These are phyloP conservation scores for Carduelis carduelis DNA, from an alignment of 2,797 vertebrate species.

Conservation along the genomic window DNA sequence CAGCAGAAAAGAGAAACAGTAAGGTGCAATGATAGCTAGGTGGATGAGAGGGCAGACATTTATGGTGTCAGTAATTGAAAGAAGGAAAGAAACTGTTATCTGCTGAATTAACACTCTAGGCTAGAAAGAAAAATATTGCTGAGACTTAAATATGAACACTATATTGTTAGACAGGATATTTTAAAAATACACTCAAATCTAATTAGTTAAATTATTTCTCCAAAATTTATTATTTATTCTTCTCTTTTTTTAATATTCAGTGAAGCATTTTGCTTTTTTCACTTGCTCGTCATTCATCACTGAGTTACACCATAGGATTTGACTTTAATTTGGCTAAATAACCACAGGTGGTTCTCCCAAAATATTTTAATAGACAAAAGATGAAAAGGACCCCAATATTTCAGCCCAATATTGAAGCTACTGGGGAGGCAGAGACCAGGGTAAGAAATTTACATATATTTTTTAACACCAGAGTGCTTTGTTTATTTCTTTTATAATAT, in stretches of 20 bases:
- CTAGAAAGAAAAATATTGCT: not conserved
- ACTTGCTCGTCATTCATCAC: not conserved
- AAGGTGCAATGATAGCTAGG: not conserved
- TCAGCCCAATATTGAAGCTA: not conserved
- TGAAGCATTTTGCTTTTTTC: not conserved
- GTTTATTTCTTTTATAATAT: not conserved
- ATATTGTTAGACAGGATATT: not conserved
- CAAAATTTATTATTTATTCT: not conserved
- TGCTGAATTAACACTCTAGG: not conserved
- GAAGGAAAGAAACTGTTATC: not conserved
- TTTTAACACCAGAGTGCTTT: not conserved
- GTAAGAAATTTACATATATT: not conserved
- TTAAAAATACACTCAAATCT: not conserved
- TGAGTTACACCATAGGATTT: not conserved
- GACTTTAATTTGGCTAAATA: not conserved
- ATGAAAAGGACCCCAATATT: not conserved
- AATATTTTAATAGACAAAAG: not conserved
- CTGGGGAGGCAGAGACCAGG: not conserved
- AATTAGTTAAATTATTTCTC: not conserved
- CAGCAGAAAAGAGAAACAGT: not conserved
- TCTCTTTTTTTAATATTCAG: not conserved
- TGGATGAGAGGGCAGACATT: not conserved
- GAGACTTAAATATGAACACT: not conserved
- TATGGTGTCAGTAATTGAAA: not conserved
- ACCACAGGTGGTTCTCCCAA: not conserved